Evolutionary conservation across 2,113 vertebrate species (phyloP).

Genomic region (Lucifuga dentata): DNA sequence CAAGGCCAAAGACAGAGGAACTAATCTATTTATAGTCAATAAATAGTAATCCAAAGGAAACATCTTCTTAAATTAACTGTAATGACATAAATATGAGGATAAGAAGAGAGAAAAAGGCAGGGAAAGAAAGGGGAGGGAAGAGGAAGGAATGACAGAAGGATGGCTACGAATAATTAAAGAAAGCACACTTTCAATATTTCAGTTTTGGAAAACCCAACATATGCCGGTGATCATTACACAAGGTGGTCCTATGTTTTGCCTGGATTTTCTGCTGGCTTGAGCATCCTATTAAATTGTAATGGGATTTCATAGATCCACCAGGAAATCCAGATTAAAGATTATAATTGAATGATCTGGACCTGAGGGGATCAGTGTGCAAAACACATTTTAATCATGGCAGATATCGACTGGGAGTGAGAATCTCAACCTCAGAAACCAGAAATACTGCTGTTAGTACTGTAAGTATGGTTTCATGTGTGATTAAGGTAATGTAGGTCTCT

Average conservation of each 20-base stretch:
- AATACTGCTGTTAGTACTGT: constrained; percentile 30
- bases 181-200: constrained; percentile 8
- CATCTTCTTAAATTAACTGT: no score
- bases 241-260: constrained; percentile 3
- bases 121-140: rapidly evolving
- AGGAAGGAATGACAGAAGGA: not conserved
- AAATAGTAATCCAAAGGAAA: not conserved
- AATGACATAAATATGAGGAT: not conserved
- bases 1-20: not conserved
- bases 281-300: constrained; percentile 21
- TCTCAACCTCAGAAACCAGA: constrained; percentile 19
- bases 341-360: constrained; percentile 32
- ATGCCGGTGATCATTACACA: no score
- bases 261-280: constrained; percentile 23
- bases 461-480: constrained; percentile 4
- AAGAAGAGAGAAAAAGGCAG: not conserved
- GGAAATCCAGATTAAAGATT: constrained; percentile 44
- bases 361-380: constrained; percentile 32
- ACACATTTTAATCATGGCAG: constrained; percentile 39
- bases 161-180: not conserved
- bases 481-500: constrained; percentile 13
- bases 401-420: constrained; percentile 13
- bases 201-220: constrained; percentile 5
- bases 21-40: not conserved
- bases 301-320: constrained; percentile 19